phyloP scores from a whole-genome alignment of 2,888 invertebrate genomes.

The Mongoloraphidia duomilia region DNA sequence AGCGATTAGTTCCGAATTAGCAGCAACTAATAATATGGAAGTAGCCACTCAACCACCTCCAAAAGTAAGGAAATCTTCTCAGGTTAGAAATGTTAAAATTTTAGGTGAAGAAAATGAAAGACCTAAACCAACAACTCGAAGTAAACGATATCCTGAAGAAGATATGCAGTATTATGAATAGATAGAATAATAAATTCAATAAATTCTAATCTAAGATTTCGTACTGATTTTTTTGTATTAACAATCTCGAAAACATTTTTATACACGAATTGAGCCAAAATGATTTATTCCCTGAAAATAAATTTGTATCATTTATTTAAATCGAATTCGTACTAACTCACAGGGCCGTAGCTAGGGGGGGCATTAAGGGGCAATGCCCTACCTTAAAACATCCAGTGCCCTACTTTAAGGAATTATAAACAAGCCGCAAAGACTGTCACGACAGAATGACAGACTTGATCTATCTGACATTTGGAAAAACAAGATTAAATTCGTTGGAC shows the following conservation, averaged over 20 bases:
- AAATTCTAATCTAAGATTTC: not conserved
- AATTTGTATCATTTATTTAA: too few species aligned
- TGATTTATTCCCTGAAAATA: not conserved
- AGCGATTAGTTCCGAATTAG: slow-evolving; percentile 43
- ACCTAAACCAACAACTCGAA: slow-evolving; percentile 27
- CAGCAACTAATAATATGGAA: slow-evolving; percentile 18
- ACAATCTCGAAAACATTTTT: too few species aligned
- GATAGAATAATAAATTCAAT: not conserved
- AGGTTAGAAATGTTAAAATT: slow-evolving; percentile 57
- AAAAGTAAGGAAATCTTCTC: slow-evolving; percentile 24
- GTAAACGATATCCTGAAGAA: slow-evolving; percentile 23
- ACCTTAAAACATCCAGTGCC: too few species aligned
- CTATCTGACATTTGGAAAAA: too few species aligned
- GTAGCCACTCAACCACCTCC: slow-evolving; percentile 33
- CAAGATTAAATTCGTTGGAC: too few species aligned
- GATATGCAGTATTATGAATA: slow-evolving; percentile 12
- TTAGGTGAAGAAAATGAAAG: slow-evolving; percentile 44
- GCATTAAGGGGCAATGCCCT: too few species aligned
- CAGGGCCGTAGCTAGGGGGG: too few species aligned
- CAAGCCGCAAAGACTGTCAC: too few species aligned
- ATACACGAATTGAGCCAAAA: too few species aligned
- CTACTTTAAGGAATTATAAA: too few species aligned
- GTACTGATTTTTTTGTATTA: not conserved
- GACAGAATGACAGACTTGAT: too few species aligned
- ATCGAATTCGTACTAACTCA: too few species aligned